Evolutionary conservation across 2,888 invertebrate genomes (phyloP).

Genomic region (Erebia aethiops): DNA sequence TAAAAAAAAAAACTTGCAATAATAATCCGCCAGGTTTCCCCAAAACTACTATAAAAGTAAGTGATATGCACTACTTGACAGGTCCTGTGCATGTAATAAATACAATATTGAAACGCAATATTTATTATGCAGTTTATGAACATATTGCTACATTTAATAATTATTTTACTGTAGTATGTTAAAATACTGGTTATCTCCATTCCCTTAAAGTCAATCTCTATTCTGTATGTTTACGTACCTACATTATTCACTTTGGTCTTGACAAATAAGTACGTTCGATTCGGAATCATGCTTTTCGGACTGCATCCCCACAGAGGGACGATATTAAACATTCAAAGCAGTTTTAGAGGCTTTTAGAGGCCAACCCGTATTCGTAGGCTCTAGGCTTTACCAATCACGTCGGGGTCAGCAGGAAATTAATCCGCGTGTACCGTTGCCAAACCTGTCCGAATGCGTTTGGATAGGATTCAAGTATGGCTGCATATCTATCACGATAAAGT

Average conservation of each 20-base stretch:
- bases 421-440: constrained; percentile 50
- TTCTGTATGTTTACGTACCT: no score
- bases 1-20: no score
- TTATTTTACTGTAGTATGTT: no score
- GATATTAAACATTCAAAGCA: constrained; percentile 42
- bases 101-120: no score
- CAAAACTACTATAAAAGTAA: no score
- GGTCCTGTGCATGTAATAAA: no score
- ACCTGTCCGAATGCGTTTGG: constrained; percentile 48
- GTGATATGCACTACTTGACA: no score
- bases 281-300: constrained; percentile 34
- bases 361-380: constrained; percentile 36
- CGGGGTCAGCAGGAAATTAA: constrained; percentile 50
- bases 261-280: background rate
- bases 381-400: constrained; percentile 45
- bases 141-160: no score
- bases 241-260: constrained; percentile 17
- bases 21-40: no score
- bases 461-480: constrained; percentile 46
- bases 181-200: no score
- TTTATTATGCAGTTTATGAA: no score
- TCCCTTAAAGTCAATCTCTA: no score
- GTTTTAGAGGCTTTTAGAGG: constrained; percentile 41
- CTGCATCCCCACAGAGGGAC: constrained; percentile 30
- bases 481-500: constrained; percentile 33